Percentiles rank a stretch among this genome's conserved stretches.
These are phyloP conservation scores for Chrysogorgia sp. DNA, from an alignment of 92 coral and sea anemone genomes.

Conservation along the genomic window DNA sequence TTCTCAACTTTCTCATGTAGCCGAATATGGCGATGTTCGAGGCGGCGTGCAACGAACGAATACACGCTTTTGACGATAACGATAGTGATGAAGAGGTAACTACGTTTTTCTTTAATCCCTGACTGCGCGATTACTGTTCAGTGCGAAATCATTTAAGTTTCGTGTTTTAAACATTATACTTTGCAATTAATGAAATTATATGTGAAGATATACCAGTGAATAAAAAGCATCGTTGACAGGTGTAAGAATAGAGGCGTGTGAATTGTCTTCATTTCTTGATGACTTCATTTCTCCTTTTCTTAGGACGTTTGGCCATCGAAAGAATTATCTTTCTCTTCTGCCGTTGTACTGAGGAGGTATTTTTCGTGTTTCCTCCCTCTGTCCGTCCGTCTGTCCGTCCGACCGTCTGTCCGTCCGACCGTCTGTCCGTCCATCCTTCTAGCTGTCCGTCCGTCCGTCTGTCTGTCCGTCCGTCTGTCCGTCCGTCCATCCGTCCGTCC, in stretches of 20 bases:
- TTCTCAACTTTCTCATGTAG: constrained; percentile 54
- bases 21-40: constrained; percentile 86
- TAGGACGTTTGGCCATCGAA: constrained; percentile 98
- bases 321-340: constrained; percentile 88
- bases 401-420: too few species aligned
- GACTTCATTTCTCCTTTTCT: background rate
- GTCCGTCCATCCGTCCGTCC: too few species aligned
- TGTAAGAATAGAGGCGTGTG: background rate
- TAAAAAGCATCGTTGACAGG: too few species aligned
- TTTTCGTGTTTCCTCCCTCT: background rate
- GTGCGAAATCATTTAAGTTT: too few species aligned
- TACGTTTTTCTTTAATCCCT: too few species aligned
- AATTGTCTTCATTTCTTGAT: background rate
- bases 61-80: constrained; percentile 96
- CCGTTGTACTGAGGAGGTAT: constrained; percentile 67
- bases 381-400: too few species aligned
- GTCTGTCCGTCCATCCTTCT: too few species aligned
- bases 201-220: too few species aligned
- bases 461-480: too few species aligned
- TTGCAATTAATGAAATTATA: background rate
- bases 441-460: too few species aligned
- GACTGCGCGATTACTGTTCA: too few species aligned
- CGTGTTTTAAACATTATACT: too few species aligned
- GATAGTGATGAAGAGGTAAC: constrained; percentile 98
- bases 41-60: constrained; percentile 92